These are phyloP conservation scores for Lamellibrachia satsuma DNA, from an alignment of 2,888 invertebrate genomes.

Conservation along the genomic window DNA sequence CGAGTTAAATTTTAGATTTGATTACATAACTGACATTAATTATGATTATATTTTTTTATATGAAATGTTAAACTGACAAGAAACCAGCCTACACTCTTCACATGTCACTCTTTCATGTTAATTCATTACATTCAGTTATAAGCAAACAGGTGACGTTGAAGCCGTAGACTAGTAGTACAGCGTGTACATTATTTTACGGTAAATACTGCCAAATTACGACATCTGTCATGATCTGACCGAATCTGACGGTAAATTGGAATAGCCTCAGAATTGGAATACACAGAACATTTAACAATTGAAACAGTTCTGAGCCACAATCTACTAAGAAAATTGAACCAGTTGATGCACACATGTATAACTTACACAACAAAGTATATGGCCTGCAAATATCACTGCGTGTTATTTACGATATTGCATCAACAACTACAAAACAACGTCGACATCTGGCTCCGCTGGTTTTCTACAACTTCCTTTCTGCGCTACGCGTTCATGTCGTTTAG, in stretches of 20 bases:
- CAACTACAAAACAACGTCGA: constrained; percentile 12
- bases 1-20: no score
- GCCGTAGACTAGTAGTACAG: no score
- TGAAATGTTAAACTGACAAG: neutral
- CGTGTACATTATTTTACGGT: no score
- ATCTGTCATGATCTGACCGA: no score
- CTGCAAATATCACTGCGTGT: constrained; percentile 10
- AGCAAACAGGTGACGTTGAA: neutral
- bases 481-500: neutral
- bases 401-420: neutral
- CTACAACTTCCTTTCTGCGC: neutral
- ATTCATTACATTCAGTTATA: neutral
- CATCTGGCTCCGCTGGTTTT: neutral
- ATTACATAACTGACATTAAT: neutral
- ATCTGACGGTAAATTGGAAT: no score
- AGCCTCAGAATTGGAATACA: no score
- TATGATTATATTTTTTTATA: neutral
- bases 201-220: no score
- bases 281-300: neutral
- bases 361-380: neutral
- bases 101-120: neutral
- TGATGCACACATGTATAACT: neutral
- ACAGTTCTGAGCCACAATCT: neutral
- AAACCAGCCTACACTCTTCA: neutral
- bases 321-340: neutral